Evolutionary conservation across 1,140 invertebrate species (phyloP).

Genomic region (Liolophura sinensis): DNA sequence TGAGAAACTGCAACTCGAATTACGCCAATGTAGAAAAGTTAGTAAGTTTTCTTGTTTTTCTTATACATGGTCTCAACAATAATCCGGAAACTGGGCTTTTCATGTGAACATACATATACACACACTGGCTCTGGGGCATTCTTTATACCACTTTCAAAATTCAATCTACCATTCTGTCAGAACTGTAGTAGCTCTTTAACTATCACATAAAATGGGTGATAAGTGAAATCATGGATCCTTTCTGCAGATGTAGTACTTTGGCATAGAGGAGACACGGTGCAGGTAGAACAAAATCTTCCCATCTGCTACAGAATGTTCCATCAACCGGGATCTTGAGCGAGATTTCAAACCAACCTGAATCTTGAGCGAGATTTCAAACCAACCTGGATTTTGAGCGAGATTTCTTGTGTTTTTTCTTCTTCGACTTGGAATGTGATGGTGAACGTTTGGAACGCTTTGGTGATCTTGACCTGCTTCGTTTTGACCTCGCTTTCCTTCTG

Average conservation of each 20-base stretch:
- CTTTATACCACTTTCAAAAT: too few species aligned
- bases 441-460: not conserved
- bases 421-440: constrained; percentile 2
- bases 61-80: not conserved
- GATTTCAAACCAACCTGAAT: not conserved
- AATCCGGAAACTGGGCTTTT: not conserved
- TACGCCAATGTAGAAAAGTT: not conserved
- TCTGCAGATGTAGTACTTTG: constrained; percentile 7
- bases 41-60: not conserved
- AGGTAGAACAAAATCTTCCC: not conserved
- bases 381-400: not conserved
- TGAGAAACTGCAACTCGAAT: too few species aligned
- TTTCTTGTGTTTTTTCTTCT: constrained; percentile 13
- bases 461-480: constrained; percentile 16
- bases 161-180: constrained; percentile 22
- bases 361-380: not conserved
- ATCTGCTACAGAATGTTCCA: not conserved
- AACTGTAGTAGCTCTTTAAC: constrained; percentile 12
- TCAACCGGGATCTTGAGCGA: not conserved
- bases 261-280: not conserved
- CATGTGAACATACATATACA: too few species aligned
- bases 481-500: constrained; percentile 16
- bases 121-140: not conserved
- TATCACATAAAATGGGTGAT: constrained; percentile 15
- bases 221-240: constrained; percentile 20